Conservation (phyloP, 2,113 vertebrate species). For the Oncorhynchus clarkii region DNA sequence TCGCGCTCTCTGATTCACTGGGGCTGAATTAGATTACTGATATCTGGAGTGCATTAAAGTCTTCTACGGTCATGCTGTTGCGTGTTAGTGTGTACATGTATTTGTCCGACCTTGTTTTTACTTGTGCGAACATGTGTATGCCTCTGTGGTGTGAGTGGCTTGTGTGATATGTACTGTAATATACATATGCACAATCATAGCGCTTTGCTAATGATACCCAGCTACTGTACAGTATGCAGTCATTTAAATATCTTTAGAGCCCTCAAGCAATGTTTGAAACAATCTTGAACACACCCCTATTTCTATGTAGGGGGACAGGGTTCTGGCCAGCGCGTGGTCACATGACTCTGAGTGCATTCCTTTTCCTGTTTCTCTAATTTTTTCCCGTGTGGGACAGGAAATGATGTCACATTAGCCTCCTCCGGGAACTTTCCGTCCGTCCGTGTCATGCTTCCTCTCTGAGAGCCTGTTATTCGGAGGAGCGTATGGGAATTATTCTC, state of each 20-base stretch:
- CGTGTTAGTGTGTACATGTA: neutral
- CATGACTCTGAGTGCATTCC: slow-evolving; percentile 1
- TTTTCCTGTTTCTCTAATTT: neutral
- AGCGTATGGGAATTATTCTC: slow-evolving; percentile 36
- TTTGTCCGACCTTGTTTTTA: neutral
- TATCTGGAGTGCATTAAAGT: too few relatives aligned
- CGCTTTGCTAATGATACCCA: too few relatives aligned
- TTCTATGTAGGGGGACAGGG: slow-evolving; percentile 14
- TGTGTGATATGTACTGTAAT: too few relatives aligned
- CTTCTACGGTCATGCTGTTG: neutral
- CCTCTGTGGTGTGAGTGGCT: neutral
- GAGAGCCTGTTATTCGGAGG: slow-evolving; percentile 42
- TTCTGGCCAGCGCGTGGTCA: slow-evolving; percentile 8
- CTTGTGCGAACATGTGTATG: neutral
- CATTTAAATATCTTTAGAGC: too few relatives aligned
- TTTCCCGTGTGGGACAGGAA: slow-evolving; percentile 35
- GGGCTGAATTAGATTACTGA: neutral
- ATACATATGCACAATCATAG: too few relatives aligned
- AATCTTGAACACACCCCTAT: slow-evolving; percentile 6
- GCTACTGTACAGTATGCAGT: too few relatives aligned
- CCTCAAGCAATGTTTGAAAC: neutral
- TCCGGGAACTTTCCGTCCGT: slow-evolving; percentile 54
- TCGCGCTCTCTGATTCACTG: slow-evolving; percentile 14
- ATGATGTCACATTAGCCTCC: slow-evolving; percentile 31
- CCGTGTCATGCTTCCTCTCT: slow-evolving; percentile 59